Conservation (phyloP, 2,113 vertebrate genomes). For the Epinephelus lanceolatus region DNA sequence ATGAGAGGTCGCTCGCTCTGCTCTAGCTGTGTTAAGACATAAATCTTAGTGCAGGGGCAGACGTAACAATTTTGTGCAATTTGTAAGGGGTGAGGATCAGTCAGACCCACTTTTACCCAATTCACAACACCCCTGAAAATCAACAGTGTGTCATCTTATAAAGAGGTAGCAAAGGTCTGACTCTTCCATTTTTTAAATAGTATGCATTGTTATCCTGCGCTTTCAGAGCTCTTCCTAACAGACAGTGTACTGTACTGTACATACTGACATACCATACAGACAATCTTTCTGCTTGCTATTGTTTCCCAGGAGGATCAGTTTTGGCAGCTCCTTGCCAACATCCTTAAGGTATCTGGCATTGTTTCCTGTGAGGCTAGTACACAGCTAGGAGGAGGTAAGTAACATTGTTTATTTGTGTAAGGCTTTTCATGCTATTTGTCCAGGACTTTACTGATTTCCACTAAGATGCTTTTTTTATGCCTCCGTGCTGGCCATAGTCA, state of each 20-base stretch:
- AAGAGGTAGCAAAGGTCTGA: neutral
- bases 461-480: neutral
- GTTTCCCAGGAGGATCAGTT: constrained; percentile 74
- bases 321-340: constrained; percentile 73
- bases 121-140: neutral
- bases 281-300: neutral
- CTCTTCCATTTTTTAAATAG: neutral
- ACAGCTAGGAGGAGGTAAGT: constrained; percentile 37
- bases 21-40: too few species aligned
- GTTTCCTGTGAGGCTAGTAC: constrained; percentile 18
- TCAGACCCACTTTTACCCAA: too few species aligned
- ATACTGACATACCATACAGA: neutral
- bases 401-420: neutral
- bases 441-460: neutral
- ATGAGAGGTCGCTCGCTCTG: too few species aligned
- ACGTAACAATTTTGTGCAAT: too few species aligned
- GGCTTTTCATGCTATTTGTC: neutral
- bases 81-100: too few species aligned
- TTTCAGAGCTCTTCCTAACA: neutral
- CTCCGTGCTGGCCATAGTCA: too few species aligned
- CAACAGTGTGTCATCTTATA: neutral
- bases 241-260: too few species aligned
- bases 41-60: too few species aligned
- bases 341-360: constrained; percentile 51
- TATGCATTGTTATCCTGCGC: neutral